Percentiles rank a stretch among this genome's conserved stretches.
Conservation (phyloP, 2,113 vertebrate species). For the Eurypyga helias region DNA sequence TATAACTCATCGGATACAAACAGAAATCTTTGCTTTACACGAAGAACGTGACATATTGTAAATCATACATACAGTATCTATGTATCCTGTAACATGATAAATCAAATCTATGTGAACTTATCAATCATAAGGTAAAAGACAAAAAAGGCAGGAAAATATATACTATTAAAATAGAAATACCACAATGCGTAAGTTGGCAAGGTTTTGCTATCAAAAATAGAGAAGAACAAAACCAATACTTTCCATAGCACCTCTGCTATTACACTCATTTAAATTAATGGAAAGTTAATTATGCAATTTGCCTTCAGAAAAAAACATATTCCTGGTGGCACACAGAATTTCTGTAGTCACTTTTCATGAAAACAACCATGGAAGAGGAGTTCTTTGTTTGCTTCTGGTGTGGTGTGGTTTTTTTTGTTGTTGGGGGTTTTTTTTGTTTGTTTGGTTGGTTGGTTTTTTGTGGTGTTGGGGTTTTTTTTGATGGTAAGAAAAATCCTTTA, state of each 20-base stretch:
- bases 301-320: neutral
- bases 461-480: neutral
- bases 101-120: neutral
- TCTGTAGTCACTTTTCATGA: neutral
- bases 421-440: neutral
- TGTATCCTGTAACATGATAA: neutral
- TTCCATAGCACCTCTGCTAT: neutral
- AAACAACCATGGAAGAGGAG: fast-evolving
- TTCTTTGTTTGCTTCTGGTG: neutral
- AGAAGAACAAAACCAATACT: neutral
- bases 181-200: neutral
- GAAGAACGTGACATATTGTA: neutral
- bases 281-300: neutral
- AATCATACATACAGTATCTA: neutral
- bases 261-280: neutral
- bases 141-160: neutral
- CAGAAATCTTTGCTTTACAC: neutral
- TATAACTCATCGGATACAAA: neutral
- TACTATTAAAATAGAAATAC: neutral
- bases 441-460: neutral
- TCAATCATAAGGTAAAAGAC: neutral
- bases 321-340: neutral
- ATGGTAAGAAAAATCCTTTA: neutral
- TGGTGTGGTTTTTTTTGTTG: neutral
- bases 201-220: neutral